Evolutionary conservation across 2,888 invertebrate species (phyloP).

Genomic region (Polydrusus tereticollis): DNA sequence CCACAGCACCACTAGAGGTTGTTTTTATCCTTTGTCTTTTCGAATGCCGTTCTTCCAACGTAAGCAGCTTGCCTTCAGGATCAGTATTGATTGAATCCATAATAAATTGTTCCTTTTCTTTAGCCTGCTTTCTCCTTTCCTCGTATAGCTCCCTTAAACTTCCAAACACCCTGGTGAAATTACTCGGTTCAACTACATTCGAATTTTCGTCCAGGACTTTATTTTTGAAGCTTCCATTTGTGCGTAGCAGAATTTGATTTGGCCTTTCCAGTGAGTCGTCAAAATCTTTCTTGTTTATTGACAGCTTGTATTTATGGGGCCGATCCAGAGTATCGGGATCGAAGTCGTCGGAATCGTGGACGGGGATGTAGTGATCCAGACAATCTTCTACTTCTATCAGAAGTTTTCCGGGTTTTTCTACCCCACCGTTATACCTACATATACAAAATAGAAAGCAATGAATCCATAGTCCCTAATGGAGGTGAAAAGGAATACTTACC

Average conservation of each 20-base stretch:
- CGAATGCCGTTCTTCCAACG: conserved; percentile 80
- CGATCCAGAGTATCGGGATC: conserved; percentile 90
- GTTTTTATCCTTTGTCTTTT: conserved; percentile 75
- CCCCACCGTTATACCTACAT: conserved; percentile 70
- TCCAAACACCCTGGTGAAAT: conserved; percentile 71
- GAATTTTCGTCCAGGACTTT: conserved; percentile 56
- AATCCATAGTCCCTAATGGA: no score
- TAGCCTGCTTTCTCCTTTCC: conserved; percentile 70
- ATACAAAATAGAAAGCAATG: no score
- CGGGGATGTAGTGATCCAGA: conserved; percentile 80
- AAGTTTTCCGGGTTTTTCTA: conserved; percentile 81
- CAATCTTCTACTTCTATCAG: conserved; percentile 88
- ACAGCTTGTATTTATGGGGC: conserved; percentile 37
- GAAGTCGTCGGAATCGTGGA: conserved; percentile 85
- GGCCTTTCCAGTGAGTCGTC: conserved; percentile 68
- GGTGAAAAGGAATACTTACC: background rate
- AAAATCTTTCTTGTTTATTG: background rate
- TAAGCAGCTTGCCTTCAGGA: conserved; percentile 76
- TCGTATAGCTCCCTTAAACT: conserved; percentile 83
- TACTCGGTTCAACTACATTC: conserved; percentile 51
- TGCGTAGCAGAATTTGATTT: conserved; percentile 73
- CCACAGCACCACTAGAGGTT: conserved; percentile 64
- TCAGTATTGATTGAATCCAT: conserved; percentile 65
- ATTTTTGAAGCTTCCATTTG: conserved; percentile 79
- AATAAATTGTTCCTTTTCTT: conserved; percentile 56